phyloP scores from a whole-genome alignment of 2,113 vertebrate species.

The Campylorhamphus procurvoides region DNA sequence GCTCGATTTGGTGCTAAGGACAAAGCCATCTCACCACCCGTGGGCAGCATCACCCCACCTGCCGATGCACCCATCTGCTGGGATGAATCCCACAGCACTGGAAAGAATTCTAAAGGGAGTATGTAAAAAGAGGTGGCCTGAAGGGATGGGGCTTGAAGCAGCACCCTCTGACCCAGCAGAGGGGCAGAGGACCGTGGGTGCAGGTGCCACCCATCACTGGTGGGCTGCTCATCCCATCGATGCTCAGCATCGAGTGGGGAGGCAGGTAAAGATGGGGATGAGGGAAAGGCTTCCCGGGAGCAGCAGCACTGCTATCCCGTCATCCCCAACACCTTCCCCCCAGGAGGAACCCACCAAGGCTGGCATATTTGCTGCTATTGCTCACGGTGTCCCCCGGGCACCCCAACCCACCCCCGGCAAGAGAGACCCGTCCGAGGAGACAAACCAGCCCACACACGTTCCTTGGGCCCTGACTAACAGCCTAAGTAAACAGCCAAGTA shows the following conservation, averaged over 20 bases:
- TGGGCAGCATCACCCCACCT: neutral
- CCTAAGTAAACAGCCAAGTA: neutral
- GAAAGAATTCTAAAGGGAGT: neutral
- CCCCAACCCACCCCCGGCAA: neutral
- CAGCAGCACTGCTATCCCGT: neutral
- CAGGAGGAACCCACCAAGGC: neutral
- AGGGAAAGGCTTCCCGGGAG: neutral
- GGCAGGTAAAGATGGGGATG: rapidly evolving
- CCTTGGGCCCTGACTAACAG: neutral
- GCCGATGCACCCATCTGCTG: neutral
- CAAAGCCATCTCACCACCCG: neutral
- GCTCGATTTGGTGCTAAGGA: neutral
- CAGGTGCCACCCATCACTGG: rapidly evolving
- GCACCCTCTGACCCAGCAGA: neutral
- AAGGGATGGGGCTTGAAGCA: neutral
- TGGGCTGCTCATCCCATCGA: rapidly evolving
- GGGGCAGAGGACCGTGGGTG: neutral
- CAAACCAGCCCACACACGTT: neutral
- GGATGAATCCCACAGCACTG: neutral
- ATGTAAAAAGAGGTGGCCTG: neutral
- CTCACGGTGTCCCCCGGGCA: neutral
- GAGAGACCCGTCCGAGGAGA: neutral
- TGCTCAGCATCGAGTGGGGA: rapidly evolving
- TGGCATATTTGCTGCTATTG: neutral
- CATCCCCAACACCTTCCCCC: neutral